Evolutionary conservation across 2,888 invertebrate species (phyloP).

Genomic region (Cenopis cana): DNA sequence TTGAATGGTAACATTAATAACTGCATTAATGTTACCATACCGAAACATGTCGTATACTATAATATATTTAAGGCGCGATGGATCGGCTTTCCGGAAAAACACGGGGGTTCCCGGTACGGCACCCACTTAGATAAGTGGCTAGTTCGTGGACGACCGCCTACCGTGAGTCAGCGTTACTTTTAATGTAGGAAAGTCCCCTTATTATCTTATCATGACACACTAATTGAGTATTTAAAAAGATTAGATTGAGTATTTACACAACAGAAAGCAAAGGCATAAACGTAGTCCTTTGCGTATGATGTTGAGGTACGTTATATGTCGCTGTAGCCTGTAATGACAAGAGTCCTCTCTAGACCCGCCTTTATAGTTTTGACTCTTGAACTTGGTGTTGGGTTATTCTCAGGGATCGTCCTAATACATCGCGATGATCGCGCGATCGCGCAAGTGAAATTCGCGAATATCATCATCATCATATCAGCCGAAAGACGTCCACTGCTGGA

Average conservation of each 20-base stretch:
- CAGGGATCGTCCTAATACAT: too few species aligned
- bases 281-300: constrained; percentile 92
- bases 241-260: background rate
- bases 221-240: background rate
- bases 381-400: too few species aligned
- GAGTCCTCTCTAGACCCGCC: too few species aligned
- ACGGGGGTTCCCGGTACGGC: background rate
- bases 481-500: too few species aligned
- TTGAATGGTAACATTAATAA: too few species aligned
- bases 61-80: background rate
- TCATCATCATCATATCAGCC: too few species aligned
- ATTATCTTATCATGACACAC: background rate
- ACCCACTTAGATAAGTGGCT: background rate
- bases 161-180: background rate
- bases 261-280: background rate
- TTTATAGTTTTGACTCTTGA: too few species aligned
- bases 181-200: background rate
- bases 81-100: background rate
- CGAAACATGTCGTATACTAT: too few species aligned
- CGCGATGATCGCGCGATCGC: too few species aligned
- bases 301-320: constrained; percentile 89
- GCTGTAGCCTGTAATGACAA: constrained; percentile 80
- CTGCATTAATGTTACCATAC: too few species aligned
- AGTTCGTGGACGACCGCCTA: background rate
- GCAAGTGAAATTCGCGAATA: too few species aligned